Conservation (phyloP, 2,113 vertebrate species). For the Hiodon tergisus region DNA sequence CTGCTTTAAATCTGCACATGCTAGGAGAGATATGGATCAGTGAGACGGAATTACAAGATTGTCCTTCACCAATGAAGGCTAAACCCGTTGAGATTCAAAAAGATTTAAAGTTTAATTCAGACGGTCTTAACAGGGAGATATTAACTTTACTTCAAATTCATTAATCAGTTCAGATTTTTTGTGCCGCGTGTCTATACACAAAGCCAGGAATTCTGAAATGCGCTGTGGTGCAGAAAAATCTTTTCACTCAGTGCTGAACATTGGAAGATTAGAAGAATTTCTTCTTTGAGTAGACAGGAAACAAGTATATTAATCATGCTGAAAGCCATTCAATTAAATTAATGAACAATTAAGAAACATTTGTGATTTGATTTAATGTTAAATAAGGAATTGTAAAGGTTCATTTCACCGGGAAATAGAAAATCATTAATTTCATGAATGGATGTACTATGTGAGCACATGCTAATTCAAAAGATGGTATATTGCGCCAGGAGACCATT, state of each 20-base stretch:
- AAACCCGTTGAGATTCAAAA: slow-evolving; percentile 29
- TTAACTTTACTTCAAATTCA: not conserved
- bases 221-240: too few relatives aligned
- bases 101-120: slow-evolving; percentile 44
- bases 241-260: too few relatives aligned
- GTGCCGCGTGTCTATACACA: too few relatives aligned
- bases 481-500: not conserved
- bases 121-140: not conserved
- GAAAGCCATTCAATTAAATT: too few relatives aligned
- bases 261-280: too few relatives aligned
- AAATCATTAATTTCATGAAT: not conserved
- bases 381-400: not conserved
- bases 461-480: too few relatives aligned
- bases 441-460: not conserved
- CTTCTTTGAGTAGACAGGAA: too few relatives aligned
- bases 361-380: too few relatives aligned
- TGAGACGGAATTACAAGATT: slow-evolving; percentile 46
- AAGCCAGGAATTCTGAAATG: too few relatives aligned
- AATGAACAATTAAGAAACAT: too few relatives aligned
- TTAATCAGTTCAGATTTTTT: not conserved
- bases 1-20: slow-evolving; percentile 53
- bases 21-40: slow-evolving; percentile 52
- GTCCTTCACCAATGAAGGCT: slow-evolving; percentile 39
- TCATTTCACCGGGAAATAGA: not conserved
- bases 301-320: too few relatives aligned